Base-by-base conservation (phyloP, 1,140 invertebrate species). In the Drosophila pallidifrons region DNA sequence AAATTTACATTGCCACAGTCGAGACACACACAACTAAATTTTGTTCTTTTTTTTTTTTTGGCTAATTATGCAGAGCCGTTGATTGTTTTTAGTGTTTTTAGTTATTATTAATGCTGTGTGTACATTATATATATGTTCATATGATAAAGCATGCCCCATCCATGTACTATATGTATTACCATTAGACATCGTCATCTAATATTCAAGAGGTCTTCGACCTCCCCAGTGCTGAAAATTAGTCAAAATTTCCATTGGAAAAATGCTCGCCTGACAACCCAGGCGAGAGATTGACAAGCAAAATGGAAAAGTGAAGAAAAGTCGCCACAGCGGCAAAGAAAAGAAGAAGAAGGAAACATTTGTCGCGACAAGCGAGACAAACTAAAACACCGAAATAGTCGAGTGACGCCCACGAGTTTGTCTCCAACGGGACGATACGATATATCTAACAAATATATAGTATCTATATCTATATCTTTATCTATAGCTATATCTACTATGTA, bases 31-130 rank as follows among this genome's bases (percentile, higher is more conserved):
- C 20, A 61, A 32, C 32, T 25, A 25, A 25, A 25, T 25, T 25
- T 25, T 25, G 20, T 25, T 25, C 35, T 13, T 46, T 60, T 58
- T 46, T 30, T 30, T 43, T 64, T 81, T 78, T 86, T 81, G 54
- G 70, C 79, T 82, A 86, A 86, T 87, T 81, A 86, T 87, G 67
- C 67, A 30, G 65, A 47, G 10, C 43, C 49, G 66, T 81, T 55
- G 65, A 66, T 74, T 65, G 73, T 81, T 70, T 73, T 59, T 20
- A 61, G 57, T 80, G 49, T 60, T 64, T 46, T 64, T 45, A 32
- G 32, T 66, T 54, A 54, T 54, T 54, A 54, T 54, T 35, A 54
- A 52, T 52, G 49, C 49, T 52, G 30, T 41, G 8, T 41, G 38
- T 3, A 11, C 28, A 28, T 30, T 7, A 51, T 51, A 51, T 52